These are phyloP conservation scores for Orthosia gracilis DNA, from an alignment of 2,888 invertebrate genomes.

Conservation along the genomic window DNA sequence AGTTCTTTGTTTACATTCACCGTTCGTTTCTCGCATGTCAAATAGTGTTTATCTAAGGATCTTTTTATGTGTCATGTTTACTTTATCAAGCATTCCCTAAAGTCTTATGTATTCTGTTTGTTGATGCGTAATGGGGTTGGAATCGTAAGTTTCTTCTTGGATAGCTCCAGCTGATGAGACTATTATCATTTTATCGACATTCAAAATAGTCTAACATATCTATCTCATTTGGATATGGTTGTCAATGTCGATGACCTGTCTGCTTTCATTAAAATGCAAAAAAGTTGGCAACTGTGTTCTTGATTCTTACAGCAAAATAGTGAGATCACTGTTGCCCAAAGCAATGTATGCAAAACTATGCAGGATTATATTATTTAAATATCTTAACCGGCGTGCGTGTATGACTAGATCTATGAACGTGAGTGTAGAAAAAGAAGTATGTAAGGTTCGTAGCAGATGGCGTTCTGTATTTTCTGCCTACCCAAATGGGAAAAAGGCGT, in stretches of 20 bases:
- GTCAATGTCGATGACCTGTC: not conserved
- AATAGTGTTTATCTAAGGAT: conserved; percentile 50
- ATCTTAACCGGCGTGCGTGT: no score
- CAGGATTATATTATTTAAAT: not conserved
- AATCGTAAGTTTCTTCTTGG: not conserved
- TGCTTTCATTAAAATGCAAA: not conserved
- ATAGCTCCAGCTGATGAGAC: not conserved
- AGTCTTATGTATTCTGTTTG: not conserved
- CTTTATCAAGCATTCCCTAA: conserved; percentile 17
- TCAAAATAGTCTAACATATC: not conserved
- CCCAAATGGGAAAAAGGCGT: no score
- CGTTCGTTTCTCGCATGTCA: conserved; percentile 49
- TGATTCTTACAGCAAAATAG: conserved; percentile 1
- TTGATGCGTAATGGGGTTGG: not conserved
- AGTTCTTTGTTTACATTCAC: conserved; percentile 56
- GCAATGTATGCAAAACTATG: not conserved
- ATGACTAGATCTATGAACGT: no score
- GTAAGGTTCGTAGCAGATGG: no score
- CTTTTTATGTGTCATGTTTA: conserved; percentile 44
- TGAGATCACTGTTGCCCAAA: not conserved
- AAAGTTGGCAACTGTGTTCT: conserved; percentile 1
- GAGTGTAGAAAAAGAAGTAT: no score
- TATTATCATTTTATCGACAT: not conserved
- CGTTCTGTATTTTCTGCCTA: no score
- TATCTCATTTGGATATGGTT: not conserved